Conservation (phyloP, 2,888 invertebrate genomes). For the Pristionchus mayeri region DNA sequence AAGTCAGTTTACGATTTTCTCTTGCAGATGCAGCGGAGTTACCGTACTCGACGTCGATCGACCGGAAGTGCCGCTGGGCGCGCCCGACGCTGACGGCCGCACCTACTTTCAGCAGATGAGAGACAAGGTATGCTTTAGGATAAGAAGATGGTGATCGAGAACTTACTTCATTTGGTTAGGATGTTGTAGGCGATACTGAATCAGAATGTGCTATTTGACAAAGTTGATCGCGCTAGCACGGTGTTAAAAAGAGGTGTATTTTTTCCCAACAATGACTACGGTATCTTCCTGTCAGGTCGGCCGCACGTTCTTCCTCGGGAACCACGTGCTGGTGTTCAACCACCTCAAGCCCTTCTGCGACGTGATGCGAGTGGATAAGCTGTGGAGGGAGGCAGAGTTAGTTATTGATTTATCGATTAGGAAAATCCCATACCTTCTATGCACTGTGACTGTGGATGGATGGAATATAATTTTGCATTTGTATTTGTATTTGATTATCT, state of each 20-base stretch:
- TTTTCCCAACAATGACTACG: neutral
- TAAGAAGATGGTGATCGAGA: neutral
- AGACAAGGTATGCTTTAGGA: slow-evolving; percentile 26
- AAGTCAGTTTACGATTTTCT: neutral
- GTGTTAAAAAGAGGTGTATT: too few species aligned
- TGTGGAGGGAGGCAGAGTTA: slow-evolving; percentile 93
- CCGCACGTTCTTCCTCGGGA: slow-evolving; percentile 81
- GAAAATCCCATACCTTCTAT: too few species aligned
- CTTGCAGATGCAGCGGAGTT: slow-evolving; percentile 34
- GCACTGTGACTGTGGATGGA: neutral
- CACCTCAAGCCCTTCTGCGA: slow-evolving; percentile 91
- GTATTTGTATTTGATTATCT: neutral
- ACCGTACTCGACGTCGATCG: slow-evolving; percentile 54
- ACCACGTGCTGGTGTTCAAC: slow-evolving; percentile 91
- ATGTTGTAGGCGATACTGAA: too few species aligned
- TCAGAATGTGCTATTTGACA: neutral
- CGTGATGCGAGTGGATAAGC: slow-evolving; percentile 92
- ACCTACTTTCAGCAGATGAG: slow-evolving; percentile 59
- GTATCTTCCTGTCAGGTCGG: slow-evolving; percentile 4
- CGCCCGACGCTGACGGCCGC: slow-evolving; percentile 54
- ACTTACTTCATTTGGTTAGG: too few species aligned
- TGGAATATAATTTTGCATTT: too few species aligned
- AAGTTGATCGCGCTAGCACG: neutral
- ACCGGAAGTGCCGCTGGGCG: slow-evolving; percentile 50
- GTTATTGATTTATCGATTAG: slow-evolving; percentile 75